Base-by-base conservation (phyloP, 2,888 invertebrate species). In the Drosophila mettleri region DNA sequence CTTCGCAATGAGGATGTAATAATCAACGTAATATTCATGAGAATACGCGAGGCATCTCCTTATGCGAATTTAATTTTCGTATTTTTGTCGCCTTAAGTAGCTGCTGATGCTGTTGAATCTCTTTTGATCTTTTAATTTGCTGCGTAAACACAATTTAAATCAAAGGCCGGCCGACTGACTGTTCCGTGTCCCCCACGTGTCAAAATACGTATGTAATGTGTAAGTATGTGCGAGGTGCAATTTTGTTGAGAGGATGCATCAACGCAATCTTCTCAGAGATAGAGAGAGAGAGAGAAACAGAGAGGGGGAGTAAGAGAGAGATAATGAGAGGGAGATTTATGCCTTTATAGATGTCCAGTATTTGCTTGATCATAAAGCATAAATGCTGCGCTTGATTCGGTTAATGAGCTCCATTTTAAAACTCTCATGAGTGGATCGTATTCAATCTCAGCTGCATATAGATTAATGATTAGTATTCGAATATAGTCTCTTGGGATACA, bases 91-190 rank as follows among this genome's bases (percentile, higher is more conserved):
- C 48, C 48, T 24, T 53, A 48, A 43, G 22, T 41, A 53, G 27
- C 41, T 74, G 31, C 46, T 54, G 48, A 38, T 64, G 55, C 59
- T 16, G 51, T 41, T 43, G 46, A 38, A 18, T 63, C 65, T 74
- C 68, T 90, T 91, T 91, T 91, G 91, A 91, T 91, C 91, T 91
- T 82, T 83, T 86, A 86, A 86, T 90, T 90, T 85, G 85, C 86
- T 86, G 89, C 87, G 89, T 87, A 88, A 89, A 88, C 82, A 86
- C 83, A 88, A 87, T 89, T 91, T 81, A 88, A 91, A 91, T 91
- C 92, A 91, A 90, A 91, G 90, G 80, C 68, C 69, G 57, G 33
- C 88, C 84, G 82, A 80, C 51, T 57, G 71, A 59, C 64, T 62
- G 60, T 73, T 70, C 67, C 69, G 64, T 39, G 52, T 10, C 43